Conservation (phyloP, 1,140 invertebrate species). For the Solenopsis invicta region DNA sequence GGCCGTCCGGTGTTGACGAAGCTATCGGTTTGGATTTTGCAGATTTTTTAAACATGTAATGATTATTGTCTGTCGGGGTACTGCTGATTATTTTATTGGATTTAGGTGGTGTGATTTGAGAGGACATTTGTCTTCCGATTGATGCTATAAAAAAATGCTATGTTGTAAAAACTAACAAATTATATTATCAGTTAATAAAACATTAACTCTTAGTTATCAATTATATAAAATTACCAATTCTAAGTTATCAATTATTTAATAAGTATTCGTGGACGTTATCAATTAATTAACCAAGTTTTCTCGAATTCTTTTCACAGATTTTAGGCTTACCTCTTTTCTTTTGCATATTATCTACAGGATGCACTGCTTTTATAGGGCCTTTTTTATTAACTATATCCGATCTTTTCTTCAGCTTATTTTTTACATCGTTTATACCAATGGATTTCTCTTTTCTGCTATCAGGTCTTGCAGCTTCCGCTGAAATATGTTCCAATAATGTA, state of each 20-base stretch:
- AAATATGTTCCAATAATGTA: constrained; percentile 13
- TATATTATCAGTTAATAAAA: constrained; percentile 10
- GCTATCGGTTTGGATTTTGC: constrained; percentile 78
- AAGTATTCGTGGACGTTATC: not conserved
- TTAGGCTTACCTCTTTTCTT: constrained; percentile 73
- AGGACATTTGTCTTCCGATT: constrained; percentile 27
- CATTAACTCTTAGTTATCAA: not conserved
- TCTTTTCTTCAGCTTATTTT: constrained; percentile 81
- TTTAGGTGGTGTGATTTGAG: constrained; percentile 66
- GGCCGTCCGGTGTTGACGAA: constrained; percentile 80
- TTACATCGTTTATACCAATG: constrained; percentile 69
- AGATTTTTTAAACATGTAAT: constrained; percentile 58
- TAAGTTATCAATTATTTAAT: not conserved
- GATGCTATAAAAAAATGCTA: constrained; percentile 51
- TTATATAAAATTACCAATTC: not conserved
- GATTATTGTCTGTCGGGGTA: constrained; percentile 74
- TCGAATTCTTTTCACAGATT: not conserved
- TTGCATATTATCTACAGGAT: constrained; percentile 83
- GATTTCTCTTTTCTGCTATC: constrained; percentile 57
- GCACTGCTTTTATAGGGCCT: constrained; percentile 83
- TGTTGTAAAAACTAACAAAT: constrained; percentile 23
- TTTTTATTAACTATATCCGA: constrained; percentile 75
- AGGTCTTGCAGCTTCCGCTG: not conserved
- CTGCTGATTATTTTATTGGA: constrained; percentile 75
- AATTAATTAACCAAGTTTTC: not conserved